A percentile compares a stretch with the other conserved stretches of the same genome.
These are phyloP conservation scores for Mesochorus sp. DNA, from an alignment of 2,888 invertebrate species.

Conservation along the genomic window DNA sequence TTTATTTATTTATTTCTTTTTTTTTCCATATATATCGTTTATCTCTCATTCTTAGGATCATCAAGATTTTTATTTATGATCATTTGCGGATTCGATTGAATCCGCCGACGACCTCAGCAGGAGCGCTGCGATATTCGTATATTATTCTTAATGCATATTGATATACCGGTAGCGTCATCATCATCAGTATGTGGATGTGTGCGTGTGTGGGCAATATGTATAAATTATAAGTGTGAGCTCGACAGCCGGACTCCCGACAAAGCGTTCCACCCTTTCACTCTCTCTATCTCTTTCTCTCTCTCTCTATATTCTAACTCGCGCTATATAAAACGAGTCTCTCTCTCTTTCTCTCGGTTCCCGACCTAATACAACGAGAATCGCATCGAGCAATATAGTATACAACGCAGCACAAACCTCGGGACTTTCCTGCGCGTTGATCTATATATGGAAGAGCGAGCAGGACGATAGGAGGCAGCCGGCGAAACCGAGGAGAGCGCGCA, in stretches of 20 bases:
- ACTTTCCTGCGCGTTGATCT: slow-evolving; percentile 1
- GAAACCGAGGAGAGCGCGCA: neutral
- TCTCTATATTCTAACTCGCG: slow-evolving; percentile 75
- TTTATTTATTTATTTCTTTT: too few species aligned
- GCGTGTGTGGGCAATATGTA: neutral
- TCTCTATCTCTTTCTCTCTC: too few species aligned
- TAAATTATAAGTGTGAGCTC: too few species aligned
- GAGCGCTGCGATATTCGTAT: neutral
- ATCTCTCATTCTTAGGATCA: too few species aligned
- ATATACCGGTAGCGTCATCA: neutral
- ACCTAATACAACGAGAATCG: slow-evolving; percentile 78
- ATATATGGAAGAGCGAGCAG: slow-evolving; percentile 1
- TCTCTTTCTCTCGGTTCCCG: slow-evolving; percentile 78
- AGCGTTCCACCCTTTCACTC: slow-evolving; percentile 58
- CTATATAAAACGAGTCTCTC: slow-evolving; percentile 69
- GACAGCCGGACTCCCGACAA: neutral
- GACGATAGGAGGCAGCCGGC: neutral
- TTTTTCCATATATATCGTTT: too few species aligned
- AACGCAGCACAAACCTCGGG: slow-evolving; percentile 58
- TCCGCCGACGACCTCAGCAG: neutral
- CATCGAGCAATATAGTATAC: slow-evolving; percentile 69
- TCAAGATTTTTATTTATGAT: too few species aligned
- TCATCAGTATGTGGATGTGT: neutral
- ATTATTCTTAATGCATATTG: neutral
- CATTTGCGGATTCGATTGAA: too few species aligned